phyloP scores from a whole-genome alignment of 2,797 vertebrate genomes.

The Hydrolagus colliei region DNA sequence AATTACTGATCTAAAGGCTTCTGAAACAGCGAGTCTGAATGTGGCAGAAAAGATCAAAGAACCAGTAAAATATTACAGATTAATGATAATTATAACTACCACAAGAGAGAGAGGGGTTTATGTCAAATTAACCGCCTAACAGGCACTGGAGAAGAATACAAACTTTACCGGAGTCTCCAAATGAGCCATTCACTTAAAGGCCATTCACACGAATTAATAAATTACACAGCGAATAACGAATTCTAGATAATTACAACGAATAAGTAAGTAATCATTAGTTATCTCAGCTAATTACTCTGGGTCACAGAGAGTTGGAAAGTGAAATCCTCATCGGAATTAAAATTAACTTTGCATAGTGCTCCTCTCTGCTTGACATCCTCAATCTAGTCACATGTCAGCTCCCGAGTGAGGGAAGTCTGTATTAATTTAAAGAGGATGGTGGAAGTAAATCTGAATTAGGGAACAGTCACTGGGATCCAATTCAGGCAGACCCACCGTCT shows the following conservation, averaged over 20 bases:
- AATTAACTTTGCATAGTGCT: constrained; percentile 83
- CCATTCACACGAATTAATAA: constrained; percentile 96
- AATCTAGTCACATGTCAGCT: constrained; percentile 61
- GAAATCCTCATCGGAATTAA: constrained; percentile 84
- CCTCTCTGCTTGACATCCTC: constrained; percentile 67
- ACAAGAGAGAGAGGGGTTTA: constrained; percentile 33
- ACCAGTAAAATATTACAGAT: constrained; percentile 33
- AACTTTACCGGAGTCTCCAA: constrained; percentile 51
- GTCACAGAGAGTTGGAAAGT: constrained; percentile 77
- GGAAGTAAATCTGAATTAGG: constrained; percentile 59
- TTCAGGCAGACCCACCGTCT: constrained; percentile 64
- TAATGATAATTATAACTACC: constrained; percentile 40
- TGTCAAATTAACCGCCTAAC: constrained; percentile 63
- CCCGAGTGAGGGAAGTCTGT: constrained; percentile 60
- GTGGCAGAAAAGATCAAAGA: constrained; percentile 8
- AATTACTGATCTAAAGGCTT: not conserved
- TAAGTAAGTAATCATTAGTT: constrained; percentile 98
- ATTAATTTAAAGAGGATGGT: constrained; percentile 71
- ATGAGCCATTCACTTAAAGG: constrained; percentile 83
- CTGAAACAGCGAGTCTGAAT: constrained; percentile 4
- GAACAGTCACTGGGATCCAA: constrained; percentile 36
- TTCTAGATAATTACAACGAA: constrained; percentile 96
- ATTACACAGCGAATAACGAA: constrained; percentile 98
- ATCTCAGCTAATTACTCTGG: constrained; percentile 96
- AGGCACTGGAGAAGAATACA: constrained; percentile 56